Percentiles rank a stretch among this genome's conserved stretches.
These are phyloP conservation scores for Prosapia bicincta DNA, from an alignment of 2,888 invertebrate species.

Conservation along the genomic window DNA sequence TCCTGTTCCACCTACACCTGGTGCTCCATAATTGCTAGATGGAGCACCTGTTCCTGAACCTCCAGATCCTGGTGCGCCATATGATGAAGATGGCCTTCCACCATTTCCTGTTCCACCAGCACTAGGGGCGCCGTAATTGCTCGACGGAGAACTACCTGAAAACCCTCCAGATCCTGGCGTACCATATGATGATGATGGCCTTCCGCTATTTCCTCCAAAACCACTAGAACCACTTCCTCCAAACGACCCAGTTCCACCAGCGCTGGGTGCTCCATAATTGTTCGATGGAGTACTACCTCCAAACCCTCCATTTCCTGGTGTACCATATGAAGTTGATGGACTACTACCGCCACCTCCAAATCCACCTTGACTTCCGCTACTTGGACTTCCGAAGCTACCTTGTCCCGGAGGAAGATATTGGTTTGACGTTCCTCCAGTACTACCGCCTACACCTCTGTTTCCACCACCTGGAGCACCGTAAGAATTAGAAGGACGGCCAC, in stretches of 20 bases:
- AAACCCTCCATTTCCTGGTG: neutral
- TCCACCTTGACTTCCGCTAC: neutral
- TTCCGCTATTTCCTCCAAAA: neutral
- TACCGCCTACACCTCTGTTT: slow-evolving; percentile 4
- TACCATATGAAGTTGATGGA: neutral
- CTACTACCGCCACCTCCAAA: neutral
- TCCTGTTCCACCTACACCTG: neutral
- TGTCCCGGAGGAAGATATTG: slow-evolving; percentile 27
- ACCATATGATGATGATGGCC: neutral
- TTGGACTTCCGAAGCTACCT: neutral
- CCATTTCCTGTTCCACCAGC: neutral
- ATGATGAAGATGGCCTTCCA: slow-evolving; percentile 9
- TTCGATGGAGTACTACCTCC: neutral
- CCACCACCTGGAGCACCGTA: slow-evolving; percentile 16
- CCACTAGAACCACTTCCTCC: neutral
- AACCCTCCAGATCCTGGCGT: neutral
- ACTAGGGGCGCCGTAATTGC: slow-evolving; percentile 8
- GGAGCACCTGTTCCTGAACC: neutral
- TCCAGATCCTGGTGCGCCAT: slow-evolving; percentile 10
- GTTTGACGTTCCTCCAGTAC: slow-evolving; percentile 8
- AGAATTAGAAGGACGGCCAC: slow-evolving; percentile 18
- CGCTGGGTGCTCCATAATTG: neutral
- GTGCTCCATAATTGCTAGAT: neutral
- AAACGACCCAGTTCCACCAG: neutral
- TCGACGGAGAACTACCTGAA: neutral